A percentile compares a stretch with the other conserved stretches of the same genome.
Conservation (phyloP, 2,888 invertebrate genomes). For the Rhagium mordax region DNA sequence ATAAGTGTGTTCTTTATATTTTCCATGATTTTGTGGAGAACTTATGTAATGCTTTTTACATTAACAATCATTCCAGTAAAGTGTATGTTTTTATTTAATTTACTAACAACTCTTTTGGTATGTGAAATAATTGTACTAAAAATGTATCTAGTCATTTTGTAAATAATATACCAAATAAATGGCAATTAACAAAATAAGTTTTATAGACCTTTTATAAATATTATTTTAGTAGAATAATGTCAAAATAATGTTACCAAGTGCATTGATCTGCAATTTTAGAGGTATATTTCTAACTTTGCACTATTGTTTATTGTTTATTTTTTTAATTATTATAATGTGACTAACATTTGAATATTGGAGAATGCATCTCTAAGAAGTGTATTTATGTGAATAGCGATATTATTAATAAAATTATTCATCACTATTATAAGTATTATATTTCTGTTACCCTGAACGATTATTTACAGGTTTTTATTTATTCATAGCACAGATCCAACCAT, state of each 20-base stretch:
- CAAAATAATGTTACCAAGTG: conserved; percentile 3
- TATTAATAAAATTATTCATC: conserved; percentile 30
- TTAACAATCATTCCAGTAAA: background rate
- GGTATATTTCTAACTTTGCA: conserved; percentile 16
- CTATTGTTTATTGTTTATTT: conserved; percentile 13
- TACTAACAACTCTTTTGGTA: background rate
- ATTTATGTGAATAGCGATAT: conserved; percentile 27
- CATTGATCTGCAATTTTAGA: conserved; percentile 19
- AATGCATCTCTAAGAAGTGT: conserved; percentile 17
- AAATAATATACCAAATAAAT: conserved; percentile 10
- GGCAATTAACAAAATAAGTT: conserved; percentile 35
- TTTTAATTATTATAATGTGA: conserved; percentile 9
- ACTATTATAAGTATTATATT: background rate
- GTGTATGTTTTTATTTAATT: background rate
- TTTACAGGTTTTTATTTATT: no score
- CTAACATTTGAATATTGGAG: conserved; percentile 11
- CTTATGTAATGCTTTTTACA: background rate
- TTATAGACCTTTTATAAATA: conserved; percentile 41
- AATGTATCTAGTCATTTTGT: conserved; percentile 22
- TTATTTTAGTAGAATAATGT: conserved; percentile 37
- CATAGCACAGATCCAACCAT: no score
- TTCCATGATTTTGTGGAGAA: background rate
- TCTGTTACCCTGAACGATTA: no score
- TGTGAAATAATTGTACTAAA: conserved; percentile 1
- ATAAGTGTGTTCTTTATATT: background rate